Conservation (phyloP, 1,140 invertebrate genomes). For the Solenopsis invicta region DNA sequence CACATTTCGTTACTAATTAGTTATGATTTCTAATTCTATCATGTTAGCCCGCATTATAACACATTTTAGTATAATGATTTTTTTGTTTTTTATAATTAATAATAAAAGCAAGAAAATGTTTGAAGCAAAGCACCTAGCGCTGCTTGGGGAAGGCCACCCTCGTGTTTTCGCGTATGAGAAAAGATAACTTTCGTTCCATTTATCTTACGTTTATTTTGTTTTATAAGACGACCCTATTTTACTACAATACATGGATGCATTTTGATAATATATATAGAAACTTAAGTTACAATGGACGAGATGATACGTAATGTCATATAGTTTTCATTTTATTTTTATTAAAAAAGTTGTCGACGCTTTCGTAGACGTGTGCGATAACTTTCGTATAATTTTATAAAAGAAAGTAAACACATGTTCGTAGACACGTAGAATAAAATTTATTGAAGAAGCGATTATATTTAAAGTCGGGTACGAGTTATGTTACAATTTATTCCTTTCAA, state of each 20-base stretch:
- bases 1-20: slow-evolving; percentile 27
- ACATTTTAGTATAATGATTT: neutral
- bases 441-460: neutral
- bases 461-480: neutral
- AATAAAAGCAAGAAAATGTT: neutral
- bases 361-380: neutral
- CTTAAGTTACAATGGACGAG: neutral
- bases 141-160: neutral
- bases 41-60: neutral
- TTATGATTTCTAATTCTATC: neutral
- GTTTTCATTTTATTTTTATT: slow-evolving; percentile 46
- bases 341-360: slow-evolving; percentile 29
- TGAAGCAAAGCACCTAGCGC: neutral
- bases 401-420: slow-evolving; percentile 9
- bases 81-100: neutral
- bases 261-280: slow-evolving; percentile 35
- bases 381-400: slow-evolving; percentile 19
- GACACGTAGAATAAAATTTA: slow-evolving; percentile 27
- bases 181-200: slow-evolving; percentile 34
- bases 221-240: neutral
- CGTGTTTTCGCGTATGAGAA: neutral
- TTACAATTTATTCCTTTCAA: neutral
- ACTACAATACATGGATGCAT: neutral
- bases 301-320: slow-evolving; percentile 2
- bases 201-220: slow-evolving; percentile 12